Conservation (phyloP, 2,797 vertebrate genomes). For the Etheostoma nigrum region DNA sequence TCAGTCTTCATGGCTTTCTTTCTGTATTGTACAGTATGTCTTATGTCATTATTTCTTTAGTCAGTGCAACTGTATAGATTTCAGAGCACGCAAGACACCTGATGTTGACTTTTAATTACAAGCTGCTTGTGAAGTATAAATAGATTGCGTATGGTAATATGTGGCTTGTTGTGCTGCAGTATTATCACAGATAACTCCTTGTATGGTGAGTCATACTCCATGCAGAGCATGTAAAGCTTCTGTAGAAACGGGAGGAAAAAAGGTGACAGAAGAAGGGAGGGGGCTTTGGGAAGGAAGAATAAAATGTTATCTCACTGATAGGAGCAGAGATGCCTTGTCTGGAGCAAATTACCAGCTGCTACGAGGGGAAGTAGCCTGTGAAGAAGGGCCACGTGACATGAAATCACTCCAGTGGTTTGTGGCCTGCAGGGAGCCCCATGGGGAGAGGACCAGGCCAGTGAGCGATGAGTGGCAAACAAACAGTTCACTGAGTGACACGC, state of each 20-base stretch:
- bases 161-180: slow-evolving; percentile 51
- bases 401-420: slow-evolving; percentile 58
- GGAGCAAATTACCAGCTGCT: slow-evolving; percentile 65
- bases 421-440: slow-evolving; percentile 42
- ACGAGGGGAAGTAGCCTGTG: slow-evolving; percentile 37
- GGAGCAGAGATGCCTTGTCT: slow-evolving; percentile 59
- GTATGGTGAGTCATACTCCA: slow-evolving; percentile 52
- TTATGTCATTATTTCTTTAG: slow-evolving; percentile 1
- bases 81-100: background rate
- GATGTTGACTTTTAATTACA: slow-evolving; percentile 57
- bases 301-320: slow-evolving; percentile 58
- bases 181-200: slow-evolving; percentile 56
- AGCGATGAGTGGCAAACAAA: slow-evolving; percentile 68
- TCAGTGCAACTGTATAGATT: background rate
- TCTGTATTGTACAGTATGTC: background rate
- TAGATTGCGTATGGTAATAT: slow-evolving; percentile 23
- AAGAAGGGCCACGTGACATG: slow-evolving; percentile 47
- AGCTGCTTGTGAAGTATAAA: slow-evolving; percentile 43
- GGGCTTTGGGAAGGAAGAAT: slow-evolving; percentile 18
- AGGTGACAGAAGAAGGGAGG: slow-evolving; percentile 6
- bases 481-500: slow-evolving; percentile 66
- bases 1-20: background rate
- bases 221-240: slow-evolving; percentile 43
- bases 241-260: slow-evolving; percentile 6
- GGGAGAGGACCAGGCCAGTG: slow-evolving; percentile 45